Percentiles rank a stretch among this genome's conserved stretches.
Evolutionary conservation across 2,888 invertebrate species (phyloP).

Genomic region (Actias luna): DNA sequence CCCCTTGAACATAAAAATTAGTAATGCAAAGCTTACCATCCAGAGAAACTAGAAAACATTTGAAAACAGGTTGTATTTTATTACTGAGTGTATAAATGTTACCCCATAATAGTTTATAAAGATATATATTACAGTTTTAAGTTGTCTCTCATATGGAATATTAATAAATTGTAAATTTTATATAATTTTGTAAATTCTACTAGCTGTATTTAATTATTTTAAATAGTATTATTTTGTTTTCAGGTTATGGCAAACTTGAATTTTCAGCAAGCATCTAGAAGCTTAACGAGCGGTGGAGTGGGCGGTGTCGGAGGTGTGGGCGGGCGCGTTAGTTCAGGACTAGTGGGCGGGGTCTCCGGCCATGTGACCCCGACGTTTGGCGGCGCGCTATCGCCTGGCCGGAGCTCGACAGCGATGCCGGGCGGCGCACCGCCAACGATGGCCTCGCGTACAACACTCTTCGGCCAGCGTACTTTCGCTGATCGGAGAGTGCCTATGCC

Average conservation of each 20-base stretch:
- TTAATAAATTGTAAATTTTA: too few species aligned
- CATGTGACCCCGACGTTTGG: constrained; percentile 80
- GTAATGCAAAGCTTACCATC: too few species aligned
- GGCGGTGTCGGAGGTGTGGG: constrained; percentile 77
- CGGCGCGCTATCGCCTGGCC: constrained; percentile 74
- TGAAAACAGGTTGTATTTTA: too few species aligned
- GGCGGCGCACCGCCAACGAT: constrained; percentile 80
- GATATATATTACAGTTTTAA: too few species aligned
- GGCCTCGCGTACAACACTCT: constrained; percentile 84
- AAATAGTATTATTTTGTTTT: too few species aligned
- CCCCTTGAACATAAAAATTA: too few species aligned
- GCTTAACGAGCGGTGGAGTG: constrained; percentile 88
- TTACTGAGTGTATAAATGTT: too few species aligned
- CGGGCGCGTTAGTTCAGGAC: constrained; percentile 83
- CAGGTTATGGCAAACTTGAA: constrained; percentile 97
- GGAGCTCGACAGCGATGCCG: constrained; percentile 69
- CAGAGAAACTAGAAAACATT: too few species aligned
- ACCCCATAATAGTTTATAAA: too few species aligned
- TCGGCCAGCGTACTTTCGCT: constrained; percentile 90
- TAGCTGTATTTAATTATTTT: too few species aligned
- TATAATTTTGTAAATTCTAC: too few species aligned
- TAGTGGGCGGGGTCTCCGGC: constrained; percentile 87
- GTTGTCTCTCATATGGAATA: too few species aligned
- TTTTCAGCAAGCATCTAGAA: constrained; percentile 94
- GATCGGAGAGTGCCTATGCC: constrained; percentile 88